These are phyloP conservation scores for Hoplias malabaricus DNA, from an alignment of 2,113 vertebrate genomes.

Conservation along the genomic window DNA sequence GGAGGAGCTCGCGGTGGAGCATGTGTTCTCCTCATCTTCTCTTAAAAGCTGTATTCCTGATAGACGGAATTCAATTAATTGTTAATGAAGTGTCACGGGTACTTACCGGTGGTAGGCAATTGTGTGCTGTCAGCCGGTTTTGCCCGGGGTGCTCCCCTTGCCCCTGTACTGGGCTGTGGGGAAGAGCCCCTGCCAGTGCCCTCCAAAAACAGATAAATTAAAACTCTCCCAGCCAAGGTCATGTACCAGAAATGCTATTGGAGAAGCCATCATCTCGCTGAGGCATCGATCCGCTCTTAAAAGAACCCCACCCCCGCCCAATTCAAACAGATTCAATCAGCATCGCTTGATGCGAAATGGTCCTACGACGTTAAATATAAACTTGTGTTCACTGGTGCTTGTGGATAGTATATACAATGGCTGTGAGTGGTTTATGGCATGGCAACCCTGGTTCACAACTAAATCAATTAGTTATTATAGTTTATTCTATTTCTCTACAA, in stretches of 20 bases:
- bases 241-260: constrained; percentile 59
- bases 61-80: constrained; percentile 73
- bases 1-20: constrained; percentile 1
- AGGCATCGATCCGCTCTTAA: too few species aligned
- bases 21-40: constrained; percentile 26
- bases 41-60: constrained; percentile 64
- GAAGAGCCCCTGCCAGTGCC: constrained; percentile 59
- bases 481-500: too few species aligned
- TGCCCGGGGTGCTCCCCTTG: constrained; percentile 56
- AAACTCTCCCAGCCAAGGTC: constrained; percentile 68
- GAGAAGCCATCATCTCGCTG: background rate
- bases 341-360: too few species aligned
- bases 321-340: too few species aligned
- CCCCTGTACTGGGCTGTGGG: constrained; percentile 40
- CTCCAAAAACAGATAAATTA: constrained; percentile 66
- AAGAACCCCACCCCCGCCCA: too few species aligned
- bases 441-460: too few species aligned
- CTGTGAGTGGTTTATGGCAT: too few species aligned
- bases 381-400: too few species aligned
- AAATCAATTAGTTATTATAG: too few species aligned
- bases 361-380: too few species aligned
- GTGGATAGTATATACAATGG: too few species aligned
- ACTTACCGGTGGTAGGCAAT: constrained; percentile 74
- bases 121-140: constrained; percentile 65
- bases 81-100: constrained; percentile 73